Evolutionary conservation across 2,113 vertebrate genomes (phyloP).

Genomic region (Willisornis vidua): DNA sequence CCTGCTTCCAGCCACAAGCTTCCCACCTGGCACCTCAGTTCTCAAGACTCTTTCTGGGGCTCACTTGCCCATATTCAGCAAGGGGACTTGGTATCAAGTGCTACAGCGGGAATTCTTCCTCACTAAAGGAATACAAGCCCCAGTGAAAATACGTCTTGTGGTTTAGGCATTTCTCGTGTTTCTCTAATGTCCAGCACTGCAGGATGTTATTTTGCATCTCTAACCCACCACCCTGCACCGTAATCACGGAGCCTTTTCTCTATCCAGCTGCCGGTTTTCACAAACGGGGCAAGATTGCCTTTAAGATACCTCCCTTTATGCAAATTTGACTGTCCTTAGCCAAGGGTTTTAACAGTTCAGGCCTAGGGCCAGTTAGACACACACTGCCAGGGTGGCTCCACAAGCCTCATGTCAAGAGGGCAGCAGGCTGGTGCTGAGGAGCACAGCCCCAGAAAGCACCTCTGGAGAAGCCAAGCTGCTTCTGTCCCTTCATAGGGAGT

Average conservation of each 20-base stretch:
- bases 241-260: neutral
- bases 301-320: neutral
- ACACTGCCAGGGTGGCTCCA: neutral
- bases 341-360: neutral
- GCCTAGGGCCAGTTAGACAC: no score
- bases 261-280: neutral
- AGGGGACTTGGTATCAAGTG: neutral
- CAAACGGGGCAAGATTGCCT: neutral
- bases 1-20: neutral
- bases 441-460: neutral
- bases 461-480: neutral
- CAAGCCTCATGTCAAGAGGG: rapidly evolving
- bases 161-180: neutral
- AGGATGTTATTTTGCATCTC: neutral
- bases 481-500: neutral
- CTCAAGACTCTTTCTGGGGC: neutral
- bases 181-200: neutral
- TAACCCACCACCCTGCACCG: rapidly evolving
- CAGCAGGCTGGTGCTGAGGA: neutral
- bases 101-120: neutral
- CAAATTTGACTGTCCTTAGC: neutral
- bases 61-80: neutral
- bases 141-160: neutral
- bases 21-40: neutral
- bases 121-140: neutral